Evolutionary conservation across 2,888 invertebrate genomes (phyloP).

Genomic region (Parthenolecanium corni): DNA sequence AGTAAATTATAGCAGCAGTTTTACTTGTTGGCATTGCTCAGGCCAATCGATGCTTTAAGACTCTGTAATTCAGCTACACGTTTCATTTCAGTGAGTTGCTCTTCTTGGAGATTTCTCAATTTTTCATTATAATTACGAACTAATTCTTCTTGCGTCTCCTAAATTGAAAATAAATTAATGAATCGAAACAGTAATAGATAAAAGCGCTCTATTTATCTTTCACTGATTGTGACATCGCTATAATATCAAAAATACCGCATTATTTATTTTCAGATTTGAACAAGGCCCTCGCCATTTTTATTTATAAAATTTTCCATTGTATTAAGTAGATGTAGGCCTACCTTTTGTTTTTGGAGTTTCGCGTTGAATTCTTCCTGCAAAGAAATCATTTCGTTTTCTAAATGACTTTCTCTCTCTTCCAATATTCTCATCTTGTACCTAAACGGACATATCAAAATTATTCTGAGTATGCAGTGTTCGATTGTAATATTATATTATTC

Average conservation of each 20-base stretch:
- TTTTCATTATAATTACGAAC: conserved; percentile 14
- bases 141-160: conserved; percentile 16
- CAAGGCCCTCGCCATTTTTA: too few species aligned
- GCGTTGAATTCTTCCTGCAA: conserved; percentile 9
- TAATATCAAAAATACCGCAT: too few species aligned
- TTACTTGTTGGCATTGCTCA: too few species aligned
- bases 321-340: neutral
- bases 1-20: too few species aligned
- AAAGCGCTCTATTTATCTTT: too few species aligned
- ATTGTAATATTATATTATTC: too few species aligned
- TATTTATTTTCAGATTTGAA: too few species aligned
- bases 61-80: neutral
- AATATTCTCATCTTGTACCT: conserved; percentile 14
- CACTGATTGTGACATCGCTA: too few species aligned
- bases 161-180: too few species aligned
- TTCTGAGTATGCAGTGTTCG: neutral
- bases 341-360: conserved; percentile 16
- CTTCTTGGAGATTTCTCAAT: conserved; percentile 13
- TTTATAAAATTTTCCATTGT: too few species aligned
- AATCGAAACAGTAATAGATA: too few species aligned
- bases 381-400: conserved; percentile 15
- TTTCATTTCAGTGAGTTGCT: conserved; percentile 18
- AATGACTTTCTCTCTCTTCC: conserved; percentile 8
- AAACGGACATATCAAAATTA: neutral
- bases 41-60: neutral